Percentiles rank a stretch among this genome's conserved stretches.
Conservation (phyloP, 2,888 invertebrate genomes). For the Drosophila borborema region DNA sequence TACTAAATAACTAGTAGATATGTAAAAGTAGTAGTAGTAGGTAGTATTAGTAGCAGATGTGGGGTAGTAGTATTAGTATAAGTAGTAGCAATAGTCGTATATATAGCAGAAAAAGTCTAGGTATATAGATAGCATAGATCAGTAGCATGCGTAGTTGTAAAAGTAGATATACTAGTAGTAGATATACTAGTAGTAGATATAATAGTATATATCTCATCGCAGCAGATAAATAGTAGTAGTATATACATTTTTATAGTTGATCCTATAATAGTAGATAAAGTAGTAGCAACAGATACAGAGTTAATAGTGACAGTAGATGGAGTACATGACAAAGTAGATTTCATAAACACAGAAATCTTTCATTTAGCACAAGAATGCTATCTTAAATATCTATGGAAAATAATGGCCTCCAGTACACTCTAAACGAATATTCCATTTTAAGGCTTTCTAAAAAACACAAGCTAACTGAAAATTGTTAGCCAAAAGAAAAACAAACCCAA, state of each 20-base stretch:
- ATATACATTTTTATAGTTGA: background rate
- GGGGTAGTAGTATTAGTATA: too few relatives aligned
- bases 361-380: background rate
- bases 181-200: background rate
- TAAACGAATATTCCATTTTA: background rate
- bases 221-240: background rate
- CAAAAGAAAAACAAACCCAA: slow-evolving; percentile 21
- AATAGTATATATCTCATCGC: too few relatives aligned
- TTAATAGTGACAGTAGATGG: too few relatives aligned
- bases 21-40: too few relatives aligned
- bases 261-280: background rate
- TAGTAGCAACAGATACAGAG: background rate
- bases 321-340: background rate
- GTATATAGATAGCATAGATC: too few relatives aligned
- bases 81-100: too few relatives aligned
- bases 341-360: background rate
- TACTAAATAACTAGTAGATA: too few relatives aligned
- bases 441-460: background rate
- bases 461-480: background rate
- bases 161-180: background rate
- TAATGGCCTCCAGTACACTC: background rate
- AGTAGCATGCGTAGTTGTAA: background rate
- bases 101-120: too few relatives aligned
- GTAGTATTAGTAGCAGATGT: too few relatives aligned
- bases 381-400: background rate